Evolutionary conservation across 2,113 vertebrate species (phyloP), one percentile per base, ranked within the genome.

Genomic region (Zingel zingel): DNA sequence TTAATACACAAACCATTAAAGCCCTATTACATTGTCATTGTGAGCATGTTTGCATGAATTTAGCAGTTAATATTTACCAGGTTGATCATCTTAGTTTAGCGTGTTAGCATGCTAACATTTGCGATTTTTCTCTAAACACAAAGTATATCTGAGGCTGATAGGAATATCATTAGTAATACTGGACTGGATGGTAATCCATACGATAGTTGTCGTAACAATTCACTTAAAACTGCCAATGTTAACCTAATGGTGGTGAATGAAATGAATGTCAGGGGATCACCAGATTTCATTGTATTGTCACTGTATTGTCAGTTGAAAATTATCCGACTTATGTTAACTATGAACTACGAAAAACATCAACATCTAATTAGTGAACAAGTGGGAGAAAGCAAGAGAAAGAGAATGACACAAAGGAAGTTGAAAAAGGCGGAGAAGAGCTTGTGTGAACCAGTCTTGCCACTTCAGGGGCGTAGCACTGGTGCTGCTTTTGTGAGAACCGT

Each of bases 401-500:
- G 12, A 50, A 30, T 10, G 47, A 74, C 8, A 75, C 33, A 79
- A 15, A 50, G 51, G 48, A 67, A 1, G 9, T 4, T 7, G 45
- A 57, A 57, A 43, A 66, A 33, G 58, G 13, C 25, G 6, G 2
- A 39, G 4, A 69, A 27, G 51, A 67, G 70, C 67, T 75, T 30
- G 19, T 89, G 86, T 74, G 81, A 92, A 91, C 90, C 86, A 90
- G 92, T 88, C 68, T 45, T 85, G 71, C 83, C 77, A 81, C 80
- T 84, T 86, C 45, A 79, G 77, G 80, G 85, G 84, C 30, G 85
- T 85, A 79, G 77, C 57, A 0, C 67, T 69, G 70, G n/a, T 56
- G 74, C 71, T 30, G 78, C 66, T 62, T 84, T 68, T 81, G 85
- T 82, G 86, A 83, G 89, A 92, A 87, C 76, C 12, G 48, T 67